Base-by-base conservation (phyloP, 1,140 invertebrate species). In the Schlechtendalia chinensis region DNA sequence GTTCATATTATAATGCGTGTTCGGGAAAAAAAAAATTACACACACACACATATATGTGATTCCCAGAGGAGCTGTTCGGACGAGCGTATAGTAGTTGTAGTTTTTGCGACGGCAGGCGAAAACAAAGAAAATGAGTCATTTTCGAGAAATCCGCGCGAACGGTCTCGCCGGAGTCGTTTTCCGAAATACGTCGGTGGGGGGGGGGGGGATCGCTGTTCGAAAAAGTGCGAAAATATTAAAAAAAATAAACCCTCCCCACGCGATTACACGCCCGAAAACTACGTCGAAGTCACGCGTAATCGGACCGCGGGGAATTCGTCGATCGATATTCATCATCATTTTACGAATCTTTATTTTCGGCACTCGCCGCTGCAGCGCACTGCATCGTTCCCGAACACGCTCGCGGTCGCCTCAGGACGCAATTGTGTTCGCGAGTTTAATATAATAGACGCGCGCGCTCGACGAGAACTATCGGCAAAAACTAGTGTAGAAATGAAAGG, bases 101-200 rank as follows among this genome's bases (percentile, higher is more conserved):
- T 50, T 69, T 56, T 75, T 45, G 47, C 29, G 56, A 56, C 53
- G 29, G 29, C 8, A 45, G n/a, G 32, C 54, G 16, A 59, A 54
- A 24, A 16, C 1, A 16, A 22, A 72, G 58, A 58, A 75, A 77
- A 59, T 77, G 74, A 77, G 54, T 77, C 32, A 77, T 77, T 77
- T 59, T 24, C 5, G 19, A 17, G 74, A 59, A 59, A 77, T 74
- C 29, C n/a, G 27, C 39, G 10, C 27, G 29, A 32, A n/a, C 54
- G 32, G 54, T 77, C 74, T 77, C 74, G n/a, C 74, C 56, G 74
- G 74, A n/a, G 32, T 39, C 74, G 54, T 77, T 77, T 77, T 19
- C 19, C 22, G 22, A 72, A 71, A 32, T 11, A 12, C 32, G 19
- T 39, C 19, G 4, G 10, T 1, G 27, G n/a, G 22, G 12, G 11